These are phyloP conservation scores for Colinus virginianus DNA, from an alignment of 2,113 vertebrate species.

Conservation along the genomic window DNA sequence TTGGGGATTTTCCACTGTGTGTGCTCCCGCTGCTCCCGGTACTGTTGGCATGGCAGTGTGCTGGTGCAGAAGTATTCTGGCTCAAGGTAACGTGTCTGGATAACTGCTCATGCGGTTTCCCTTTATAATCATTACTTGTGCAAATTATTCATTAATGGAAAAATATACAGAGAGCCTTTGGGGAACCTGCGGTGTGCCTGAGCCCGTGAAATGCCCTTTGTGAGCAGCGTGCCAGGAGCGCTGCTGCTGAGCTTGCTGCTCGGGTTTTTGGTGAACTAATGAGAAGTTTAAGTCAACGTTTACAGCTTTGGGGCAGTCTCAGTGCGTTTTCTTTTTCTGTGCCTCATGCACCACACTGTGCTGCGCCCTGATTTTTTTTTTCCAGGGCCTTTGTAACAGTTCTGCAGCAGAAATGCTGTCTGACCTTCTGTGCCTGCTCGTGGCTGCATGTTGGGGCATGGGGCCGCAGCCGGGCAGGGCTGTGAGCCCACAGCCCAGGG, in stretches of 20 bases:
- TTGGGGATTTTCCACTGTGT: accelerated
- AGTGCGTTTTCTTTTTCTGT: background rate
- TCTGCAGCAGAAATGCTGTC: background rate
- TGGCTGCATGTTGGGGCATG: background rate
- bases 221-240: background rate
- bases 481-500: too few relatives aligned
- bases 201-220: background rate
- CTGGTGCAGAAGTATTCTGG: background rate
- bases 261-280: background rate
- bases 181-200: background rate
- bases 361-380: background rate
- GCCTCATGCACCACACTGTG: accelerated
- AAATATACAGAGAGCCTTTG: background rate
- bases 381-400: accelerated
- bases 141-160: constrained; percentile 42
- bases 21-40: background rate
- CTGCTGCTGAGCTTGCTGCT: background rate
- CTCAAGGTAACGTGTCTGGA: background rate
- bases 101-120: background rate
- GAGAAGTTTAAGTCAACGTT: constrained; percentile 27
- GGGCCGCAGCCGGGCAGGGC: too few relatives aligned
- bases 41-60: accelerated
- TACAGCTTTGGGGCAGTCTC: background rate
- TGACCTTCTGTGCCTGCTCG: background rate
- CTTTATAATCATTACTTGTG: constrained; percentile 4